A percentile compares a stretch with the other conserved stretches of the same genome.
Conservation (phyloP, 2,113 vertebrate species). For the Cacatua alba region DNA sequence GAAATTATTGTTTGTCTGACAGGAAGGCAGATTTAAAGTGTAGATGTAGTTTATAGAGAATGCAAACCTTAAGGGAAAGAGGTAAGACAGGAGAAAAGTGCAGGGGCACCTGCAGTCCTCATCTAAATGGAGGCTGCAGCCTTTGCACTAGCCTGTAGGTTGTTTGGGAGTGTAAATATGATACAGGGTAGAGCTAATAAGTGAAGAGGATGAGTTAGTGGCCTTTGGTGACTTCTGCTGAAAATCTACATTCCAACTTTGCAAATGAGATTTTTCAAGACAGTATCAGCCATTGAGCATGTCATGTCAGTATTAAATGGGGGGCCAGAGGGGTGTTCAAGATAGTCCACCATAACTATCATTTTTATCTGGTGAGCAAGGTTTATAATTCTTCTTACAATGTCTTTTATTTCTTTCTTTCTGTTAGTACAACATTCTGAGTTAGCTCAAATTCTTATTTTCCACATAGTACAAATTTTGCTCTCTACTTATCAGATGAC, state of each 20-base stretch:
- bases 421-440: background rate
- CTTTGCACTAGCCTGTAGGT: background rate
- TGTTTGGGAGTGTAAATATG: background rate
- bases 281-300: background rate
- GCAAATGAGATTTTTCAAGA: background rate
- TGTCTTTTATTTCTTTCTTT: background rate
- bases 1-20: background rate
- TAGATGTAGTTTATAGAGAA: background rate
- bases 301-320: background rate
- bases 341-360: background rate
- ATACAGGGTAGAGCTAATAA: background rate
- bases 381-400: background rate
- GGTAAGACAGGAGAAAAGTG: background rate
- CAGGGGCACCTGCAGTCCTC: background rate
- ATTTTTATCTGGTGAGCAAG: background rate
- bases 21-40: constrained; percentile 1
- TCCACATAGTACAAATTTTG: background rate
- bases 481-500: background rate
- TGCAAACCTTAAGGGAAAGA: background rate
- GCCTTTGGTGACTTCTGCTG: background rate
- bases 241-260: background rate
- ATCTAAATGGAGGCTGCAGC: background rate
- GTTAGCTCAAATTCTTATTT: background rate
- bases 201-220: background rate
- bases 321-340: background rate